Evolutionary conservation across 1,140 invertebrate species (phyloP).

Genomic region (Luehdorfia chinensis): DNA sequence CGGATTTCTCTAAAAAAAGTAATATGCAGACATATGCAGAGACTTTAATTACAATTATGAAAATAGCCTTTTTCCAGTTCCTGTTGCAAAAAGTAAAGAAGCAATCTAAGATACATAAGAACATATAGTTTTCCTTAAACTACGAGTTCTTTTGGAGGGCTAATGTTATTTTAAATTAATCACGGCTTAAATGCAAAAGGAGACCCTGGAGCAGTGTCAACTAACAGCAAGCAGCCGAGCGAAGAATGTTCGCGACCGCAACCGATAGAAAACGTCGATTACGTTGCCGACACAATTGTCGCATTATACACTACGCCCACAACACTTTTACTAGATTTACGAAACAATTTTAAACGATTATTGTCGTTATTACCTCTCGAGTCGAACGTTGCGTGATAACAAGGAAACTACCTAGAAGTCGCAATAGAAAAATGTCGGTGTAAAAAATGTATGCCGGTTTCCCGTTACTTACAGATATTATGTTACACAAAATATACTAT

Average conservation of each 20-base stretch:
- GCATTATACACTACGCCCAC: constrained; percentile 61
- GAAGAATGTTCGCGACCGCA: constrained; percentile 63
- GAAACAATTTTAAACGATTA: constrained; percentile 58
- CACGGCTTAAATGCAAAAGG: no score
- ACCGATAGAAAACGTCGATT: constrained; percentile 72
- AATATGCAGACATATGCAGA: no score
- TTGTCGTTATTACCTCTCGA: constrained; percentile 44
- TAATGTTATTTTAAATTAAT: no score
- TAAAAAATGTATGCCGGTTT: constrained; percentile 7
- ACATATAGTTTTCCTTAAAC: no score
- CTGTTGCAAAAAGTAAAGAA: no score
- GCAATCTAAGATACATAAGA: no score
- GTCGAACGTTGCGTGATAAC: constrained; percentile 52
- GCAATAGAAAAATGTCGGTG: constrained; percentile 31
- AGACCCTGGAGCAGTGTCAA: constrained; percentile 25
- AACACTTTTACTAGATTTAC: constrained; percentile 69
- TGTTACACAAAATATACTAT: background rate
- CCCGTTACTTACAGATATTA: background rate
- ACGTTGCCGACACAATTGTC: constrained; percentile 60
- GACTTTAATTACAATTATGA: no score
- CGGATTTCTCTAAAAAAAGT: no score
- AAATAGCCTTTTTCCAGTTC: no score
- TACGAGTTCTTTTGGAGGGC: no score
- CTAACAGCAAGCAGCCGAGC: constrained; percentile 48
- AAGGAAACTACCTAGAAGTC: constrained; percentile 41